A percentile compares a stretch with the other conserved stretches of the same genome.
phyloP scores from a whole-genome alignment of 1,140 invertebrate species.

The Drosophila biarmipes region DNA sequence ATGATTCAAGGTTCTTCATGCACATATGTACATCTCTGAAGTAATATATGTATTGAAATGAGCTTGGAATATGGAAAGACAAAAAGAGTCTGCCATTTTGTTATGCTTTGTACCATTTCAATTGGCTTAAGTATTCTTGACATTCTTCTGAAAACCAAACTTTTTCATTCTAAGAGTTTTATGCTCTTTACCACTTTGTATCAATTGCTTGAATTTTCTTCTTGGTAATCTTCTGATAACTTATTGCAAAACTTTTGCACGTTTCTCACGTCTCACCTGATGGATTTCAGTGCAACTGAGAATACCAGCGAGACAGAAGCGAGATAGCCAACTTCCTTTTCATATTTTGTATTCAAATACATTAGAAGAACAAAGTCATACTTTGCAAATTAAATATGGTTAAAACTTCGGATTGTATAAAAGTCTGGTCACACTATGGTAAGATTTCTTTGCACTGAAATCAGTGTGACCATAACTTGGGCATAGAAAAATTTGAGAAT shows the following conservation, averaged over 20 bases:
- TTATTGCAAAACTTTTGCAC: slow-evolving; percentile 21
- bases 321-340: slow-evolving; percentile 5
- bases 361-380: too few species aligned
- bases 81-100: not conserved
- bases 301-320: slow-evolving; percentile 24
- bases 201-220: not conserved
- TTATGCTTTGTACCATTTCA: not conserved
- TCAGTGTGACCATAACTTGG: too few species aligned
- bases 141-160: not conserved
- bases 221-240: not conserved
- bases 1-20: slow-evolving; percentile 10
- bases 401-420: too few species aligned
- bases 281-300: slow-evolving; percentile 54
- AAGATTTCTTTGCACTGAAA: too few species aligned
- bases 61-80: not conserved
- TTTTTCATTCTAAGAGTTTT: slow-evolving; percentile 28
- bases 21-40: not conserved
- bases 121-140: not conserved
- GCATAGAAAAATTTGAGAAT: too few species aligned
- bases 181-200: not conserved
- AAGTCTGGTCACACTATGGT: too few species aligned
- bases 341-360: slow-evolving; percentile 5
- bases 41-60: not conserved
- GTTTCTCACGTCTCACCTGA: slow-evolving; percentile 48
- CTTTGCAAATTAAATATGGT: too few species aligned